Evolutionary conservation across 2,113 vertebrate species (phyloP).

Genomic region (Taxidea taxus): DNA sequence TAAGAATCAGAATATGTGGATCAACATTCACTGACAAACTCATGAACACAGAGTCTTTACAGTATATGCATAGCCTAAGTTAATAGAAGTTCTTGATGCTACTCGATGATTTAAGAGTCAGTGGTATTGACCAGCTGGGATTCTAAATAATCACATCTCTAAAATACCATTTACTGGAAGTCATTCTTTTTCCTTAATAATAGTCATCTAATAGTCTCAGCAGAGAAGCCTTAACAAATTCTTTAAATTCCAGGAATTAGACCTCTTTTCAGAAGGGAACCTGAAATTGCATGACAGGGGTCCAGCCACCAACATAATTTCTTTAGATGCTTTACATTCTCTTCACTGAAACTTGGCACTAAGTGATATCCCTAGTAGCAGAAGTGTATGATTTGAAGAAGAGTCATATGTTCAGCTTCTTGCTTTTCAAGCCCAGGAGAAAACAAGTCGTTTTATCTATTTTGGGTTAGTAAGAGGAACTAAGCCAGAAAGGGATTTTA

Average conservation of each 20-base stretch:
- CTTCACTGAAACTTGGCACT: not conserved
- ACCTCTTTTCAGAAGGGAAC: not conserved
- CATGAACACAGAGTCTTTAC: not conserved
- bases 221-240: not conserved
- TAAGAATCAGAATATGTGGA: not conserved
- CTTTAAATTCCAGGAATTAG: not conserved
- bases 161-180: not conserved
- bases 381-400: not conserved
- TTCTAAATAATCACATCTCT: constrained; percentile 3
- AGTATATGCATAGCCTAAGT: not conserved
- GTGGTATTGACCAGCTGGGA: not conserved
- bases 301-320: not conserved
- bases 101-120: not conserved
- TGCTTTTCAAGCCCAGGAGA: not conserved
- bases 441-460: not conserved
- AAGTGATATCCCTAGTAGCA: not conserved
- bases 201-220: not conserved
- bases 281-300: not conserved
- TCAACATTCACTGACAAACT: not conserved
- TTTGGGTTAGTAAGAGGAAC: not conserved
- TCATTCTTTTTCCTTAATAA: not conserved
- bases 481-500: not conserved
- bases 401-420: not conserved
- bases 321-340: not conserved
- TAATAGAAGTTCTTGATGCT: not conserved